These are phyloP conservation scores for Hypsopygia costalis DNA, from an alignment of 2,888 invertebrate species.

Conservation along the genomic window DNA sequence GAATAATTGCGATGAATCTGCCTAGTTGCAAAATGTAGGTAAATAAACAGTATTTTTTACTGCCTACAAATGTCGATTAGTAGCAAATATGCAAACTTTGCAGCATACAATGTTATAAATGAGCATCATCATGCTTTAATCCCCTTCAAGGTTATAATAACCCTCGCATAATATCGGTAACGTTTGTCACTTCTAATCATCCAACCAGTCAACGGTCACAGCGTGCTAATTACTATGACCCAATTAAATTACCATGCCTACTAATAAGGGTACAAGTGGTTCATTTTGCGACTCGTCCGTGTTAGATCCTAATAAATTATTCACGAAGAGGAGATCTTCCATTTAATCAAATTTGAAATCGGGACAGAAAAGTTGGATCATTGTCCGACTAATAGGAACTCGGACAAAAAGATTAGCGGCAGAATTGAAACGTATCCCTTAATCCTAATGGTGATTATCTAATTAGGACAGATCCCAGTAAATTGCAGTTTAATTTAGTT, in stretches of 20 bases:
- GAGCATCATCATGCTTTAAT: too few relatives aligned
- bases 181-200: not conserved
- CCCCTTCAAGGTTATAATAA: too few relatives aligned
- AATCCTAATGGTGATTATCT: constrained; percentile 1
- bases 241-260: constrained; percentile 17
- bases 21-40: too few relatives aligned
- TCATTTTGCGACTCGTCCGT: constrained; percentile 10
- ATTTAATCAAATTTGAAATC: constrained; percentile 16
- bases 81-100: too few relatives aligned
- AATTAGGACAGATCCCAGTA: not conserved
- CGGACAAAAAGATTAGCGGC: not conserved
- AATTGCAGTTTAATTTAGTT: not conserved
- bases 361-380: constrained; percentile 8
- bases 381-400: constrained; percentile 4
- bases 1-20: too few relatives aligned
- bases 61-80: too few relatives aligned
- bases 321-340: constrained; percentile 11
- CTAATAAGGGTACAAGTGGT: constrained; percentile 14
- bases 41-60: too few relatives aligned
- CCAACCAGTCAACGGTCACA: not conserved
- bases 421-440: not conserved
- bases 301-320: constrained; percentile 16
- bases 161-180: too few relatives aligned
- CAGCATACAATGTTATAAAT: too few relatives aligned
- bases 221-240: constrained; percentile 10